Base-by-base conservation (phyloP, 2,888 invertebrate genomes). In the Lydus trimaculatus region DNA sequence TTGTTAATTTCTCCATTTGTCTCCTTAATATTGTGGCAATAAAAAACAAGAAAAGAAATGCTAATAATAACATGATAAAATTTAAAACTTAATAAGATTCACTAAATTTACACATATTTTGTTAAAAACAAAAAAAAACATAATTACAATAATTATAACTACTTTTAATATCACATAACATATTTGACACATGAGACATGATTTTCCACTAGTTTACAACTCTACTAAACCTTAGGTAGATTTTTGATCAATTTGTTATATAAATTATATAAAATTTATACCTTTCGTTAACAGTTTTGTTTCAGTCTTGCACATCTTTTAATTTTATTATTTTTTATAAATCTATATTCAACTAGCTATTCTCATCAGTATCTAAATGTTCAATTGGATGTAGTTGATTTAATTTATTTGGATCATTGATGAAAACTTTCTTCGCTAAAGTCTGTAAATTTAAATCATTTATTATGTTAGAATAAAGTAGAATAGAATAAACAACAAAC, bases 321-420 rank as follows among this genome's bases (percentile, higher is more conserved):
- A n/a, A n/a, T n/a, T n/a, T n/a, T n/a, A n/a, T n/a, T n/a, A n/a
- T n/a, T n/a, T n/a, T n/a, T 69, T 65, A 70, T 70, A 9, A n/a
- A 17, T n/a, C 15, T 5, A 4, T 58, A 36, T 17, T 63, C 31
- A 71, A 61, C 77, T 80, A 81, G 73, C 78, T 76, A 75, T 80
- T 25, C 2, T 56, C 56, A 56, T 56, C 80, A 69, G 77, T 76
- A 72, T 79, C 79, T 70, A 77, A 69, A 69, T 69, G 73, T 65
- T 78, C 79, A 67, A 76, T 67, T 69, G 77, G 71, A 70, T 75
- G 80, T 77, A 84, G 73, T 74, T 84, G 82, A 74, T 91, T 92
- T 81, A 94, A 85, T 85, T 94, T 94, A 28, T 89, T 90, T 7
- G 94, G 93, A 85, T 94, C 94, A 80, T 94, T 94, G 78, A 93